phyloP scores from a whole-genome alignment of 1,140 invertebrate genomes.

The Daktulosphaira vitifoliae region DNA sequence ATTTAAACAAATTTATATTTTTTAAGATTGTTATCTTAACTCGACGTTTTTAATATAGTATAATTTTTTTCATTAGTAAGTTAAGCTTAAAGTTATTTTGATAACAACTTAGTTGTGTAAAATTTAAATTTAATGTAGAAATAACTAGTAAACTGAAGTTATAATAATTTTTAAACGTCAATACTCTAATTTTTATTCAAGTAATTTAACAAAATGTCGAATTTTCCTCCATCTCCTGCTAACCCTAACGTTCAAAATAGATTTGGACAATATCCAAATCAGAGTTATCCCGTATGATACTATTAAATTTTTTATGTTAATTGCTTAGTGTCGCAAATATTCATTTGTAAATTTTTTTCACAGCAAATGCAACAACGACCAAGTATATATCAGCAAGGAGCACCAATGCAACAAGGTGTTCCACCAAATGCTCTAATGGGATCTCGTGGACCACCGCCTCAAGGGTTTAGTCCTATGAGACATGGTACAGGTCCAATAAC shows the following conservation, averaged over 20 bases:
- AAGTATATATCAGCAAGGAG: conserved; percentile 16
- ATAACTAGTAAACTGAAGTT: too few relatives aligned
- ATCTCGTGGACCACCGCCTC: conserved; percentile 17
- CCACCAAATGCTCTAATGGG: conserved; percentile 28
- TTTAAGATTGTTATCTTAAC: too few relatives aligned
- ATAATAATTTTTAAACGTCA: too few relatives aligned
- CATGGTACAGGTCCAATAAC: conserved; percentile 13
- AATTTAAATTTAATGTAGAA: too few relatives aligned
- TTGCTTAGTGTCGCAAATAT: too few relatives aligned
- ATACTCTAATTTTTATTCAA: too few relatives aligned
- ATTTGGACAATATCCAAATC: conserved; percentile 24
- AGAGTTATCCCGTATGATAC: conserved; percentile 19
- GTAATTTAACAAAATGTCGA: conserved; percentile 25
- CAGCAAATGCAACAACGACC: conserved; percentile 14
- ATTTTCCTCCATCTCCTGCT: conserved; percentile 8
- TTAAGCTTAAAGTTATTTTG: too few relatives aligned
- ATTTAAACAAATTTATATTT: too few relatives aligned
- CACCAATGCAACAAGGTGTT: conserved; percentile 24
- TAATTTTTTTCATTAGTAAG: too few relatives aligned
- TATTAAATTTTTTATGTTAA: neutral
- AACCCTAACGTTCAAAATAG: conserved; percentile 21
- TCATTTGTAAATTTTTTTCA: neutral
- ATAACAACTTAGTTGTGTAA: too few relatives aligned
- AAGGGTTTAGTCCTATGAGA: conserved; percentile 29
- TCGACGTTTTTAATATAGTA: too few relatives aligned